Percentiles rank a stretch among this genome's conserved stretches.
Conservation (phyloP, 2,797 vertebrate species). For the Parotocinclus haroldoi region DNA sequence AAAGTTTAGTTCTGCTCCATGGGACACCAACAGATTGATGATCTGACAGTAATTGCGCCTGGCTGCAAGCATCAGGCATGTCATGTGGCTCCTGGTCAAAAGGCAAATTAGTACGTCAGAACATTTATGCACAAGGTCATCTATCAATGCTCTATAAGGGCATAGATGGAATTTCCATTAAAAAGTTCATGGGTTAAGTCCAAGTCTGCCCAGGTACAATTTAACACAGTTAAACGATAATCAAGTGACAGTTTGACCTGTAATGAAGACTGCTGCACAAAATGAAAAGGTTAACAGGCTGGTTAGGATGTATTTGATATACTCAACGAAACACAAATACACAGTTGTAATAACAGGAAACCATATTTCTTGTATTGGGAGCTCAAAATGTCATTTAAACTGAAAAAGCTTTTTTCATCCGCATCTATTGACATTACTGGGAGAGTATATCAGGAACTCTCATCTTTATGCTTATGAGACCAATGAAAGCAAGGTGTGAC, state of each 20-base stretch:
- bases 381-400: too few relatives aligned
- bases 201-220: slow-evolving; percentile 15
- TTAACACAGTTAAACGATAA: slow-evolving; percentile 21
- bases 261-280: not conserved
- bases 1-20: slow-evolving; percentile 79
- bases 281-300: slow-evolving; percentile 1
- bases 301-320: too few relatives aligned
- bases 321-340: too few relatives aligned
- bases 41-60: slow-evolving; percentile 74
- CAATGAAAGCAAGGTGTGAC: slow-evolving; percentile 2
- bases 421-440: too few relatives aligned
- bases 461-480: not conserved
- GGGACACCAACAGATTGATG: slow-evolving; percentile 80
- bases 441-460: too few relatives aligned
- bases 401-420: too few relatives aligned
- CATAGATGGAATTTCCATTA: not conserved
- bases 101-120: slow-evolving; percentile 1
- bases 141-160: not conserved
- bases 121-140: not conserved
- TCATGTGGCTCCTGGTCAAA: slow-evolving; percentile 76
- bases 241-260: not conserved
- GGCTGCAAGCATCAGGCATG: slow-evolving; percentile 85
- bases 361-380: too few relatives aligned
- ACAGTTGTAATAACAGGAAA: too few relatives aligned
- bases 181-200: slow-evolving; percentile 8